A percentile compares a stretch with the other conserved stretches of the same genome.
These are phyloP conservation scores for Ormyrus pomaceus DNA, from an alignment of 2,888 invertebrate genomes.

Conservation along the genomic window DNA sequence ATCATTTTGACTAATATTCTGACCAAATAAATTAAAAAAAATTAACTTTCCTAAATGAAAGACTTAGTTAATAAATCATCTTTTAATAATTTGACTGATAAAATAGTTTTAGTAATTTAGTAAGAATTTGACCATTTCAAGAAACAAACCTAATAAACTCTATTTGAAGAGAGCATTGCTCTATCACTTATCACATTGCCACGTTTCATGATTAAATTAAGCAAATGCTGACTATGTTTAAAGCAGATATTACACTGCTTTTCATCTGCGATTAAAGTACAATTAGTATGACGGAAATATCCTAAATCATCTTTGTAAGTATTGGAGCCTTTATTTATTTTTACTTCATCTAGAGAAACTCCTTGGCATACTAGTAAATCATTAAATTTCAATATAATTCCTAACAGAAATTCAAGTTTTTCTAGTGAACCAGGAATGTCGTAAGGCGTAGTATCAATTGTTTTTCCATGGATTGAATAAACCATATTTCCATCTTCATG, in stretches of 20 bases:
- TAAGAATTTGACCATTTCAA: neutral
- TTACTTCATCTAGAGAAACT: conserved; percentile 44
- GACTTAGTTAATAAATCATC: too few relatives aligned
- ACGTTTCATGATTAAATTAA: conserved; percentile 26
- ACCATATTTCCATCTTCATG: conserved; percentile 37
- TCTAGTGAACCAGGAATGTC: conserved; percentile 23
- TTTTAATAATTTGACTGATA: too few relatives aligned
- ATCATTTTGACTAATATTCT: too few relatives aligned
- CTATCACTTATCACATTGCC: conserved; percentile 43
- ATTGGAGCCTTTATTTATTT: conserved; percentile 49
- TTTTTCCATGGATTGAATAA: conserved; percentile 52
- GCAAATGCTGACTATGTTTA: conserved; percentile 52
- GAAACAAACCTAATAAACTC: conserved; percentile 22
- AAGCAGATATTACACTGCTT: conserved; percentile 50
- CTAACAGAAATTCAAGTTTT: conserved; percentile 39
- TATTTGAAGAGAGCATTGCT: conserved; percentile 11
- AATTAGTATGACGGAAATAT: conserved; percentile 43
- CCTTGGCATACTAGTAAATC: conserved; percentile 49
- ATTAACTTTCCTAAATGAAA: too few relatives aligned
- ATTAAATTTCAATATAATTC: conserved; percentile 44
- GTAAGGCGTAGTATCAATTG: conserved; percentile 1
- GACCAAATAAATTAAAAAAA: too few relatives aligned
- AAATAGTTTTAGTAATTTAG: too few relatives aligned
- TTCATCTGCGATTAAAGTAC: conserved; percentile 46
- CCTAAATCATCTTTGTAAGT: conserved; percentile 52